Base-by-base conservation (phyloP, 1,140 invertebrate genomes). In the Argopecten irradians region DNA sequence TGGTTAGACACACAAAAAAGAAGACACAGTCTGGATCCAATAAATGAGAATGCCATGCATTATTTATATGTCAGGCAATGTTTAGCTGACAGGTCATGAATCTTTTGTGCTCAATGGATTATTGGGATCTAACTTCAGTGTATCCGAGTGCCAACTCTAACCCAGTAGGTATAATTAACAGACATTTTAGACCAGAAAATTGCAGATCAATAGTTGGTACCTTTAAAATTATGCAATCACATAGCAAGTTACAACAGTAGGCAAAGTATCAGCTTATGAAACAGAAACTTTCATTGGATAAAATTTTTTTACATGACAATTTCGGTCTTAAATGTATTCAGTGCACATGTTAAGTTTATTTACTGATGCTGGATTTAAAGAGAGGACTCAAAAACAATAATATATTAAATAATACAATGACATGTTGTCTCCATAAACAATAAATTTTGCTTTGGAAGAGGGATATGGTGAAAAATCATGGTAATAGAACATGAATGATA, bases 61-160 rank as follows among this genome's bases (percentile, higher is more conserved):
- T 71, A 71, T 71, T 71, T 71, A 71, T n/a, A 71, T 71, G 55
- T 71, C n/a, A 28, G 55, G 55, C 5, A 71, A 71, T n/a, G 28
- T 71, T 28, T 71, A n/a, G 22, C 55, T n/a, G n/a, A 0, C 55
- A 71, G 8, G 28, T 71, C 55, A 71, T 71, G 19, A 71, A 71
- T 71, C n/a, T 71, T 71, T 71, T 71, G 55, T 71, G 55, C 55
- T 28, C n/a, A 71, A 71, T 71, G 28, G 55, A 71, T 71, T 71
- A 71, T 71, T 71, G 55, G 55, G 55, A 71, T 71, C 55, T 71
- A 71, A 71, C n/a, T 71, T 71, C 55, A 71, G 55, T 71, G 55
- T 71, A 71, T 71, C 28, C n/a, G 55, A 71, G 55, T 71, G 55
- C 55, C 55, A 71, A 71, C 55, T 28, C 55, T 1, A 28, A 71